Evolutionary conservation across 2,797 vertebrate species (phyloP), one percentile per base, ranked within the genome.

Genomic region (Bradypodion pumilum): DNA sequence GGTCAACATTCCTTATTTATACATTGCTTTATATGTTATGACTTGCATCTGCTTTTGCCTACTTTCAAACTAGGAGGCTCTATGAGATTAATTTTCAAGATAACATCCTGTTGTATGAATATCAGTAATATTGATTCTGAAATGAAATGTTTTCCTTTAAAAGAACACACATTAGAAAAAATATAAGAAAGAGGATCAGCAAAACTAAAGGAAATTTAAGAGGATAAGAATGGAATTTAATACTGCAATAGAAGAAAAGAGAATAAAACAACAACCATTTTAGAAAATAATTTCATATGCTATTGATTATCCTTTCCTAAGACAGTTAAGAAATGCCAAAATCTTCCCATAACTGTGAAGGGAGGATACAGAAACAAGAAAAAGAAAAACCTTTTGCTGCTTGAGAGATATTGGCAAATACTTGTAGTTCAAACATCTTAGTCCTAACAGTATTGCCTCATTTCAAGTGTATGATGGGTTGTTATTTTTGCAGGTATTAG

Each of bases 231-330:
- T 86, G 4, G 90, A 91, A 92, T 82, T 87, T 91, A 92, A 88
- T 74, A 65, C 32, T 37, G 25, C 25, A 40, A 56, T 4, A 29
- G n/a, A 27, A 29, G 19, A 10, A 37, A 4, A 77, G 1, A 44
- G 88, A 92, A 92, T 85, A 91, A 93, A 86, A 91, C 91, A 93
- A 92, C 85, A 88, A 74, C 56, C 40, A 5, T 88, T 5, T 74
- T 77, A 87, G 35, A 74, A 82, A 85, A 88, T 74, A 49, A 73
- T 65, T 69, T 81, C 92, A 92, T 92, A 81, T 94, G 89, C 0
- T 32, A 93, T 89, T 76, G 86, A 93, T 94, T 93, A 91, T 91
- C 81, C 89, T 91, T 60, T 82, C 81, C 86, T 91, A 9, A 83
- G 74, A 89, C 78, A 80, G 89, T 70, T 88, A 70, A 80, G 83